Evolutionary conservation across 2,113 vertebrate genomes (phyloP).

Genomic region (Phaetusa simplex): DNA sequence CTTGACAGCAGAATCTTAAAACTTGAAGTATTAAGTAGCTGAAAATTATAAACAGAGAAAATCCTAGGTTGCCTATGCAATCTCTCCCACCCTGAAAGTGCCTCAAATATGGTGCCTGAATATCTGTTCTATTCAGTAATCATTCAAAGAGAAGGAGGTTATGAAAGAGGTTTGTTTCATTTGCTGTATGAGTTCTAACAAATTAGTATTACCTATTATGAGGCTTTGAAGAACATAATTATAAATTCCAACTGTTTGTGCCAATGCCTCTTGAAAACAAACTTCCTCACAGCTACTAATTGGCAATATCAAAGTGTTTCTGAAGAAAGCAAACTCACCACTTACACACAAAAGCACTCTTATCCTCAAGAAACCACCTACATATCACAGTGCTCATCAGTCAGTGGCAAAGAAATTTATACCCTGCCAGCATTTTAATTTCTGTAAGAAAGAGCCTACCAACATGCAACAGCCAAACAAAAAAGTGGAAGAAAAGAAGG

Average conservation of each 20-base stretch:
- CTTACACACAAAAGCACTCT: background rate
- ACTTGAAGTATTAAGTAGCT: background rate
- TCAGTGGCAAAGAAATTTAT: background rate
- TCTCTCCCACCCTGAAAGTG: background rate
- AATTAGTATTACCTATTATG: background rate
- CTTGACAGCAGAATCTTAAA: background rate
- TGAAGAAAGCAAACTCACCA: background rate
- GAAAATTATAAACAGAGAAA: background rate
- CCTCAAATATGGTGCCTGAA: background rate
- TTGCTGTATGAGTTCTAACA: background rate
- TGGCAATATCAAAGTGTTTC: constrained; percentile 20
- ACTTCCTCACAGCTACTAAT: constrained; percentile 25
- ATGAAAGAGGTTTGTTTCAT: background rate
- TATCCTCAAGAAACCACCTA: background rate
- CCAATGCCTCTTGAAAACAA: background rate
- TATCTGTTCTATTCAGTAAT: background rate
- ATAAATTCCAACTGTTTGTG: constrained; percentile 22
- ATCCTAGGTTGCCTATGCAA: background rate
- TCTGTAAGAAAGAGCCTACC: background rate
- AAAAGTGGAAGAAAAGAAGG: background rate
- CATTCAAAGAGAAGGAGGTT: background rate
- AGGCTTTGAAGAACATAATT: constrained; percentile 31
- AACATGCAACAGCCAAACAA: background rate
- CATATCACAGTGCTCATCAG: background rate
- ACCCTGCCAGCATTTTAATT: background rate